Conservation (phyloP, 1,140 invertebrate genomes). For the Bathynomus jamesi region DNA sequence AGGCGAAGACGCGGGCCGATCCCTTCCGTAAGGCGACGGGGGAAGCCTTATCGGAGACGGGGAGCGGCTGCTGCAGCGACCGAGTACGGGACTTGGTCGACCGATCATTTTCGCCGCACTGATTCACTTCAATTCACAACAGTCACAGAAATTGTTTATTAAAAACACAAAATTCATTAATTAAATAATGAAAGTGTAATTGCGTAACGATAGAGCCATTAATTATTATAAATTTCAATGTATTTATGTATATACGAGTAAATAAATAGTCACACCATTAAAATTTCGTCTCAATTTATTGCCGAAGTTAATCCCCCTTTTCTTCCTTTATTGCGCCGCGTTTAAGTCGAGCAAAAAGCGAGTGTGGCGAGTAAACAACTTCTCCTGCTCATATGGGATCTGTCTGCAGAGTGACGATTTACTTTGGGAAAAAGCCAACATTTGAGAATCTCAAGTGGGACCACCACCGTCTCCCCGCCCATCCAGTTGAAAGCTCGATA, state of each 20-base stretch:
- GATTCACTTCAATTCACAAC: no score
- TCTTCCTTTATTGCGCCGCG: no score
- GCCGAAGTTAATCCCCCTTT: no score
- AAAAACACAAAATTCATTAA: no score
- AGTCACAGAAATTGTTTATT: no score
- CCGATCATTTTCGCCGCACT: background rate
- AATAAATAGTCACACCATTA: no score
- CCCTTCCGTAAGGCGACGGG: background rate
- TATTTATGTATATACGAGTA: no score
- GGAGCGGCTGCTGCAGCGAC: background rate
- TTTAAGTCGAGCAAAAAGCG: background rate
- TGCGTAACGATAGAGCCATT: no score
- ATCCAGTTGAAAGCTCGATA: background rate
- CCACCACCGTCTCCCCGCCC: background rate
- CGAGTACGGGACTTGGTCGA: background rate
- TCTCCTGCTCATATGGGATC: background rate
- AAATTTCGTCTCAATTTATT: no score
- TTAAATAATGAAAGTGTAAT: no score
- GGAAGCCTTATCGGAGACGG: background rate
- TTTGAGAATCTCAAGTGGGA: background rate
- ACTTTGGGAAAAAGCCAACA: background rate
- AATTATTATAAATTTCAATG: no score
- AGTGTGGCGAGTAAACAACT: background rate
- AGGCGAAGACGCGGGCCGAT: background rate
- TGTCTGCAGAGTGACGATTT: background rate